These are phyloP conservation scores for Gambusia holbrooki DNA, from an alignment of 2,113 vertebrate species.

Conservation along the genomic window DNA sequence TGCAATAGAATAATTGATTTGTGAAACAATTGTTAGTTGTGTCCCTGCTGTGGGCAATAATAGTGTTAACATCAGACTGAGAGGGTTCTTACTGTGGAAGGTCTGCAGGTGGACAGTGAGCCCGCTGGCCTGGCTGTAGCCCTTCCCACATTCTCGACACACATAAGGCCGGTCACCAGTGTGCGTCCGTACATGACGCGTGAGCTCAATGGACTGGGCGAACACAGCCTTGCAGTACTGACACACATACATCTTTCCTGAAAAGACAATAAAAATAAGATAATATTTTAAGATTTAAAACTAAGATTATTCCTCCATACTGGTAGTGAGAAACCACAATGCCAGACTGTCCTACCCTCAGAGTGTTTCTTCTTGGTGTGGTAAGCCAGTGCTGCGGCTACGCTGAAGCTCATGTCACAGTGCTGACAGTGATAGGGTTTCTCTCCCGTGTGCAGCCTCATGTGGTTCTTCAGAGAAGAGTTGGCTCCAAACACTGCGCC, in stretches of 20 bases:
- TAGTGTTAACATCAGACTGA: not conserved
- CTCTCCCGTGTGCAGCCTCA: slow-evolving; percentile 87
- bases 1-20: too few species aligned
- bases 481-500: slow-evolving; percentile 88
- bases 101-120: slow-evolving; percentile 89
- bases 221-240: slow-evolving; percentile 90
- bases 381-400: slow-evolving; percentile 88
- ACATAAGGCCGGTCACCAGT: slow-evolving; percentile 89
- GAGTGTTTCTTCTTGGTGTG: slow-evolving; percentile 93
- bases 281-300: not conserved
- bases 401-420: slow-evolving; percentile 88
- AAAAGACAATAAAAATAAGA: slow-evolving; percentile 16
- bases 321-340: too few species aligned
- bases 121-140: slow-evolving; percentile 89
- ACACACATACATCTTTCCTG: slow-evolving; percentile 91
- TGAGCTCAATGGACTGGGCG: slow-evolving; percentile 90
- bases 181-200: slow-evolving; percentile 87
- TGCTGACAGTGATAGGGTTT: slow-evolving; percentile 88
- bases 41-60: too few species aligned
- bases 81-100: slow-evolving; percentile 84
- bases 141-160: slow-evolving; percentile 90
- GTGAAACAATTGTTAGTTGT: too few species aligned
- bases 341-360: slow-evolving; percentile 77
- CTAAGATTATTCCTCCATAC: not conserved
- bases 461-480: slow-evolving; percentile 91